Conservation (phyloP, 2,888 invertebrate species). For the Orgyia antiqua region DNA sequence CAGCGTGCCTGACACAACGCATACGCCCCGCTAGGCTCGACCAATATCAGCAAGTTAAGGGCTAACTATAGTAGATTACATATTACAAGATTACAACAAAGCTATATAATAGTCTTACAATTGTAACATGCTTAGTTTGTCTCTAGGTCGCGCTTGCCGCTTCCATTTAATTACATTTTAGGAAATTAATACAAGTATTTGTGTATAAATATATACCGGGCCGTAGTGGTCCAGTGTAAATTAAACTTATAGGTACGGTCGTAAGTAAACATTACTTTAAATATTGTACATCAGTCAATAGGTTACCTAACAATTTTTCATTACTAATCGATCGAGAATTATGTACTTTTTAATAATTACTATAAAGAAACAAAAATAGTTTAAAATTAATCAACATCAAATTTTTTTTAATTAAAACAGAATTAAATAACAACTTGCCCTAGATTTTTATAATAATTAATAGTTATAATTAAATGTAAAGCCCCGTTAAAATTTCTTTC, state of each 20-base stretch:
- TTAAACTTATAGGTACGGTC: conserved; percentile 69
- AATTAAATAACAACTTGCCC: conserved; percentile 82
- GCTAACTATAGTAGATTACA: conserved; percentile 64
- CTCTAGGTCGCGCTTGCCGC: conserved; percentile 65
- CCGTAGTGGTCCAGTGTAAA: conserved; percentile 47
- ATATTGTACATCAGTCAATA: conserved; percentile 77
- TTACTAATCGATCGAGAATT: conserved; percentile 72
- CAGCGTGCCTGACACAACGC: conserved; percentile 15
- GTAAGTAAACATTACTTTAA: conserved; percentile 72
- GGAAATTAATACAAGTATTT: conserved; percentile 66
- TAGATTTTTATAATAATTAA: conserved; percentile 74
- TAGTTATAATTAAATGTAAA: conserved; percentile 76
- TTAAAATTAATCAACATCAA: conserved; percentile 77
- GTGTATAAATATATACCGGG: conserved; percentile 62
- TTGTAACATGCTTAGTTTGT: conserved; percentile 67
- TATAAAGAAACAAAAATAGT: conserved; percentile 55
- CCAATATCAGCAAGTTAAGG: conserved; percentile 43
- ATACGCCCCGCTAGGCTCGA: conserved; percentile 25
- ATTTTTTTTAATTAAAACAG: conserved; percentile 65
- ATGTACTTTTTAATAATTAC: conserved; percentile 66
- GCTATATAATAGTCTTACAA: conserved; percentile 76
- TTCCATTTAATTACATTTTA: conserved; percentile 71
- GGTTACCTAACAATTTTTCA: conserved; percentile 75
- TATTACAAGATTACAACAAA: conserved; percentile 66
- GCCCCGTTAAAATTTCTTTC: conserved; percentile 75